Conservation (phyloP, 2,888 invertebrate genomes). For the Rhingia rostrata region DNA sequence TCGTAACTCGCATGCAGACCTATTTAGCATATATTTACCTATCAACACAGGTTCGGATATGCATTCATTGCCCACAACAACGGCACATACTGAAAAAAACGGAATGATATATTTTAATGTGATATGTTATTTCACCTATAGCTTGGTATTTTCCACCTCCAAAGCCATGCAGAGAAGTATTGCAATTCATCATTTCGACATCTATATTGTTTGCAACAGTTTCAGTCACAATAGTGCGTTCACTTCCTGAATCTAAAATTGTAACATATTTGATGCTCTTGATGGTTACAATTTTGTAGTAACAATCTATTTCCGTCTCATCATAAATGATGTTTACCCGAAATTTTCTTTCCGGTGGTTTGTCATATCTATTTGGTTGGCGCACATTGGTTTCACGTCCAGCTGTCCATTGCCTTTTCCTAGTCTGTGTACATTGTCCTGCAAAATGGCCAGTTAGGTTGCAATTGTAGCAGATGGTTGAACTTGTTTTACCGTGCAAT, state of each 20-base stretch:
- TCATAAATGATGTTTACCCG: conserved; percentile 20
- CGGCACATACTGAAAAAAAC: conserved; percentile 4
- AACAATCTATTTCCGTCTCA: conserved; percentile 18
- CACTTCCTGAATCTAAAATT: conserved; percentile 26
- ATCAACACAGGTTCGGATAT: conserved; percentile 13
- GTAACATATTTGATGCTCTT: conserved; percentile 3
- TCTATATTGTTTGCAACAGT: background rate
- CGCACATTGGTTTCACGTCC: background rate
- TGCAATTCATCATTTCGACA: background rate
- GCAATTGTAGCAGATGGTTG: background rate
- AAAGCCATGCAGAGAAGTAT: conserved; percentile 19
- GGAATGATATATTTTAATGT: conserved; percentile 18
- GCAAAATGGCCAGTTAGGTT: conserved; percentile 28
- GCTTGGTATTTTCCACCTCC: conserved; percentile 25
- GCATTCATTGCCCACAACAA: conserved; percentile 9
- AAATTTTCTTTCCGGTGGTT: background rate
- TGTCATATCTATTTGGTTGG: conserved; percentile 1
- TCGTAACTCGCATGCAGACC: background rate
- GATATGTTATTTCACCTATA: background rate
- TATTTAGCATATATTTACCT: conserved; percentile 19
- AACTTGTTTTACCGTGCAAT: no score
- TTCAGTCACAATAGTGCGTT: conserved; percentile 16
- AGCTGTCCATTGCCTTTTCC: conserved; percentile 7
- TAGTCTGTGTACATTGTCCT: background rate
- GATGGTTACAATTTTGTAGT: conserved; percentile 27